Base-by-base conservation (phyloP, 2,888 invertebrate genomes). In the Nysson spinosus region DNA sequence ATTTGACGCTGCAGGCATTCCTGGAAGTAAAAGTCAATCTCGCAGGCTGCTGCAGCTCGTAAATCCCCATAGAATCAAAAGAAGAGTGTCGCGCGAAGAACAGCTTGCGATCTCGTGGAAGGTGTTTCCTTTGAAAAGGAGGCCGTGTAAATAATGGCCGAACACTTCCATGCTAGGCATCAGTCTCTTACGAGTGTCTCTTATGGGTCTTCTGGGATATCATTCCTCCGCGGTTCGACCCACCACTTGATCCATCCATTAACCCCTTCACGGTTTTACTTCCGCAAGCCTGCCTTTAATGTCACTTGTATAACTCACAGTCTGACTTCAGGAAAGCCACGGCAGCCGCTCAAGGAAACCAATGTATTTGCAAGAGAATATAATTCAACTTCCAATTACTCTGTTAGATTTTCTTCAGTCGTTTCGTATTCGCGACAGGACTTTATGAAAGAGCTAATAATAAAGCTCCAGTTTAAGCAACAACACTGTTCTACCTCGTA, bases 111-210 rank as follows among this genome's bases (percentile, higher is more conserved):
- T 44, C 52, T 55, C 39, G 34, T 49, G 55, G 6, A 43, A 54
- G 75, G 62, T 57, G 62, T 55, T 67, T 26, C 43, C 51, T 55
- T 63, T 75, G 61, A 62, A 66, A 61, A 64, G 58, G 56, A 69
- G 69, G 58, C 68, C 47, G 72, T 75, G 75, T 66, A 75, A 75
- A 75, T 75, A 75, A 75, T 66, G 66, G 50, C 20, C 26, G 40
- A 35, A 51, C 55, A 47, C 42, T 19, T 22, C 17, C 30, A 4
- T 16, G 39, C 35, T 28, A 22, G 20, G 42, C 55, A 60, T 58
- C 57, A 26, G 51, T 39, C 37, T n/a, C n/a, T n/a, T n/a, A n/a
- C n/a, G n/a, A n/a, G n/a, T n/a, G n/a, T n/a, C 51, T 54, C 65
- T 71, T 63, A 67, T 51, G 69, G 64, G 49, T 26, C 75, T 62